Percentiles rank a stretch among this genome's conserved stretches.
phyloP scores from a whole-genome alignment of 2,113 vertebrate species.

The Sceloporus tristichus region DNA sequence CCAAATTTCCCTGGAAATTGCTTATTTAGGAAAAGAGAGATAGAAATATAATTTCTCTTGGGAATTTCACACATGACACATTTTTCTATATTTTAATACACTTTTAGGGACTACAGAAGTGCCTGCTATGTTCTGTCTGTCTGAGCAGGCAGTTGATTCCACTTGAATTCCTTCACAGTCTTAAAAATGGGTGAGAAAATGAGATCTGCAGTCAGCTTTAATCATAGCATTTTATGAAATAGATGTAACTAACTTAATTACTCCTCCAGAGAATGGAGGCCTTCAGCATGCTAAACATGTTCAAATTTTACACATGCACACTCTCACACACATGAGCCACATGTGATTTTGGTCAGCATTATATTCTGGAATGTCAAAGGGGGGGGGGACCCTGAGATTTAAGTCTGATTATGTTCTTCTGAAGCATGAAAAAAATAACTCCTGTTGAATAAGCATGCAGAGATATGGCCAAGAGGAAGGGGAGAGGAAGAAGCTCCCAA shows the following conservation, averaged over 20 bases:
- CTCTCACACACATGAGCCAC: background rate
- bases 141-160: constrained; percentile 21
- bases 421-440: background rate
- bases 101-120: background rate
- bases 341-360: accelerated
- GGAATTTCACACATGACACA: constrained; percentile 1
- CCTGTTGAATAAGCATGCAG: constrained; percentile 3
- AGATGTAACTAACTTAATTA: constrained; percentile 18
- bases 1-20: background rate
- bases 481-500: constrained; percentile 35
- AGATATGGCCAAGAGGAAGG: constrained; percentile 19
- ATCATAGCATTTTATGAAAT: constrained; percentile 27
- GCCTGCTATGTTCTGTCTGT: background rate
- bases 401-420: constrained; percentile 11
- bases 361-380: constrained; percentile 8
- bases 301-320: background rate
- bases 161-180: constrained; percentile 15
- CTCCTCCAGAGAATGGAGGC: background rate
- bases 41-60: background rate
- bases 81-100: constrained; percentile 2
- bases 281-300: constrained; percentile 2
- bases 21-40: background rate
- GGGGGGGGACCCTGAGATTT: constrained; percentile 23
- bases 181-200: constrained; percentile 22
- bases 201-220: constrained; percentile 23